phyloP scores from a whole-genome alignment of 2,797 vertebrate species.

The Leontocebus nigricollis region DNA sequence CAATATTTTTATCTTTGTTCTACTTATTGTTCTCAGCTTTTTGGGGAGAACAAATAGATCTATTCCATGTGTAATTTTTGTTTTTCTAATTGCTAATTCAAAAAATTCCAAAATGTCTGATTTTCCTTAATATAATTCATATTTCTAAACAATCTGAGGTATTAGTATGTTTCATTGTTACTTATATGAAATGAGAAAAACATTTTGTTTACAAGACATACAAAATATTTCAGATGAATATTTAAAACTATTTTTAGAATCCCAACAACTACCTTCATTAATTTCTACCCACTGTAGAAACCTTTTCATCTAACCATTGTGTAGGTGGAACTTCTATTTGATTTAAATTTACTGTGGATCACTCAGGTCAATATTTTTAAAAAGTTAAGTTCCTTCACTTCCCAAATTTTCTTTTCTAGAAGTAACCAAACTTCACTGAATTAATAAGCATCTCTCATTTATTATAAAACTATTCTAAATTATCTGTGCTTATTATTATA shows the following conservation, averaged over 20 bases:
- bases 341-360: not conserved
- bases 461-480: not conserved
- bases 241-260: not conserved
- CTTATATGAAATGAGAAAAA: not conserved
- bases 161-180: not conserved
- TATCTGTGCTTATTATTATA: not conserved
- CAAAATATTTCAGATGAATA: not conserved
- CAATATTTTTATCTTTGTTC: not conserved
- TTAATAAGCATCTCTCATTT: not conserved
- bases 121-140: not conserved
- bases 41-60: not conserved
- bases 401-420: not conserved
- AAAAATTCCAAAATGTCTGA: not conserved
- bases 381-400: not conserved
- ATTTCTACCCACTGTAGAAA: not conserved
- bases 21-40: not conserved
- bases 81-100: slow-evolving; percentile 19
- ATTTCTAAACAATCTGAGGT: not conserved
- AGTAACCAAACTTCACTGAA: not conserved
- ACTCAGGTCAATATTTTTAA: not conserved
- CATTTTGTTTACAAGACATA: not conserved
- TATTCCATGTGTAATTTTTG: not conserved
- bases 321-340: not conserved
- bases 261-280: not conserved
- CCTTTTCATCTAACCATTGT: not conserved